phyloP scores from a whole-genome alignment of 2,888 invertebrate species.

The Saturnia pavonia region DNA sequence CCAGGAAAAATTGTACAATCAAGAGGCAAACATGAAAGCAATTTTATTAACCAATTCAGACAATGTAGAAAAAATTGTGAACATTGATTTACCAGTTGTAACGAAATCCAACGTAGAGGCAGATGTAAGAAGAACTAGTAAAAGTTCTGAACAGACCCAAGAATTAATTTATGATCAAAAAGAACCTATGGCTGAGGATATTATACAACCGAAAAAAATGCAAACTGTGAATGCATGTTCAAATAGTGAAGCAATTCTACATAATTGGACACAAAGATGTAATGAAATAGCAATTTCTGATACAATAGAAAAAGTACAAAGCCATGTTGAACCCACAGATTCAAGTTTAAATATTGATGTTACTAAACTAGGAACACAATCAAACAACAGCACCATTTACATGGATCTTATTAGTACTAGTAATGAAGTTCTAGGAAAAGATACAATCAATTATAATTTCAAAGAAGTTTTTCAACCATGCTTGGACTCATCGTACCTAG shows the following conservation, averaged over 20 bases:
- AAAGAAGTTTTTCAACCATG: constrained; percentile 44
- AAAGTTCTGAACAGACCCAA: background rate
- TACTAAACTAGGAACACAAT: constrained; percentile 33
- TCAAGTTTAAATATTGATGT: constrained; percentile 43
- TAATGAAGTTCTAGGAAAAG: constrained; percentile 49
- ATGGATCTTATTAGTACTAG: constrained; percentile 68
- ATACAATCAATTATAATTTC: constrained; percentile 36
- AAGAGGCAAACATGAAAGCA: background rate
- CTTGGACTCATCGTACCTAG: constrained; percentile 27
- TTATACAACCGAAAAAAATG: background rate
- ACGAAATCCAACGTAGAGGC: background rate
- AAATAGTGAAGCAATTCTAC: background rate
- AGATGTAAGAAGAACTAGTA: background rate
- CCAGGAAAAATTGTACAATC: background rate
- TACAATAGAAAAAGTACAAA: background rate
- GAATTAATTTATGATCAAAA: background rate
- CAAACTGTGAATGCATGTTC: background rate
- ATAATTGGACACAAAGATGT: background rate
- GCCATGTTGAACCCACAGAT: background rate
- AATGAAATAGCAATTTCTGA: constrained; percentile 1
- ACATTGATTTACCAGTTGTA: background rate
- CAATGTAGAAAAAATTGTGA: background rate
- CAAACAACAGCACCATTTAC: constrained; percentile 54
- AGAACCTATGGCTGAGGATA: background rate
- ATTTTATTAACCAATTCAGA: background rate